Conservation (phyloP, 2,113 vertebrate species). For the Lycaon pictus region DNA sequence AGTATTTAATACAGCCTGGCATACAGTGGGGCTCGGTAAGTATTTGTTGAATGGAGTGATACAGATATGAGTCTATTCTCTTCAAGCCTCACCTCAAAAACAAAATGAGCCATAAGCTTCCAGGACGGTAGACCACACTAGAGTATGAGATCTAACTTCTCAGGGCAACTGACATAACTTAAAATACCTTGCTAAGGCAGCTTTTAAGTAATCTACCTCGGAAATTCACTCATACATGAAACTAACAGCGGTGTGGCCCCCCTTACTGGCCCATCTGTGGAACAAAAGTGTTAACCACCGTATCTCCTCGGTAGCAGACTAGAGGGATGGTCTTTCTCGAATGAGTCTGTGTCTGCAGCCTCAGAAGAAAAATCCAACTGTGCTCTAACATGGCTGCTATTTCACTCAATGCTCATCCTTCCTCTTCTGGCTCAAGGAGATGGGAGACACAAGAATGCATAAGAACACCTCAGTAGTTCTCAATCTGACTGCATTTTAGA, state of each 20-base stretch:
- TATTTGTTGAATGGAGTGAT: neutral
- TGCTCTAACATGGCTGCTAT: neutral
- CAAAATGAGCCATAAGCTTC: constrained; percentile 8
- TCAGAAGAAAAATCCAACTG: neutral
- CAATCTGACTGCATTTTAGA: neutral
- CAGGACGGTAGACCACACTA: neutral
- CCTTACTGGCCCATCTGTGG: neutral
- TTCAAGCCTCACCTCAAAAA: constrained; percentile 15
- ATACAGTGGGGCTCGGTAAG: neutral
- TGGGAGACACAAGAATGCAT: neutral
- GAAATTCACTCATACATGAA: neutral
- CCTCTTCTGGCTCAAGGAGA: neutral
- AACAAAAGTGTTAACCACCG: neutral
- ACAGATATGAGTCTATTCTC: neutral
- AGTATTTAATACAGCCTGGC: neutral
- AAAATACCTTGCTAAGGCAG: constrained; percentile 20
- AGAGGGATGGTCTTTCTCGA: neutral
- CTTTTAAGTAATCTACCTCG: neutral
- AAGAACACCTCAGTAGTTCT: neutral
- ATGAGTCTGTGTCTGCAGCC: neutral
- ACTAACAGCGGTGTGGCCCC: neutral
- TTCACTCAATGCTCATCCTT: neutral
- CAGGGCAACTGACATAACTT: neutral
- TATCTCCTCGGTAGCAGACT: neutral
- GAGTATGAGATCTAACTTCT: constrained; percentile 11